Evolutionary conservation across 2,113 vertebrate species (phyloP), one percentile per base, ranked within the genome.

Genomic region (Cranoglanis bouderius): DNA sequence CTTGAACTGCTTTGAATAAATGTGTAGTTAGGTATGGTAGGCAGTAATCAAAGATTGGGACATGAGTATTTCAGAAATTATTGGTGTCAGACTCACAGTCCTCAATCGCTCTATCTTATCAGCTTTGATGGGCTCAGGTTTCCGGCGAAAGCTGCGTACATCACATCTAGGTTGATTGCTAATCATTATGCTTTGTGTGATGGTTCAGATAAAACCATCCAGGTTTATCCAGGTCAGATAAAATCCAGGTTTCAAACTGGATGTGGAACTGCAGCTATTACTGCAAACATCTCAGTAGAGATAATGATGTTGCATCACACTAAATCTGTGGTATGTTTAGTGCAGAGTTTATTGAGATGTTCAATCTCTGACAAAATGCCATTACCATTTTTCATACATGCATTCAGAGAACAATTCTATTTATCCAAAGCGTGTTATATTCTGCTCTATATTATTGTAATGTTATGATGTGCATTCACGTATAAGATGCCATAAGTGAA

Each of bases 71-170:
- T 89, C 75, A 77, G 77, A 70, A 90, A 87, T 85, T 21, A 84
- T 85, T 88, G 78, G 89, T 87, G 87, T 90, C 81, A 78, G 70
- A 81, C 35, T 91, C 84, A 38, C 29, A 91, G 65, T 29, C 40
- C 21, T 24, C n/a, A 49, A n/a, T 77, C 16, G 46, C 49, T 61
- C 32, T 82, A 85, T 70, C 84, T 63, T 84, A 84, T 82, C 82
- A 86, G 70, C 53, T 55, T 85, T 81, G 65, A 83, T 46, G 46
- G 43, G 84, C 77, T 88, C 75, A 43, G 83, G 29, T 85, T 78
- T 43, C 59, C 43, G 3, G 24, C 2, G 38, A 70, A 87, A 84
- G 81, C 86, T 78, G 40, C 70, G 29, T 70, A 46, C 40, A 51
- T 61, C 55, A 46, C 53, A 40, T 67, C 29, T 29, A 85, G 32